phyloP scores from a whole-genome alignment of 2,113 vertebrate genomes.

The Podilymbus podiceps region DNA sequence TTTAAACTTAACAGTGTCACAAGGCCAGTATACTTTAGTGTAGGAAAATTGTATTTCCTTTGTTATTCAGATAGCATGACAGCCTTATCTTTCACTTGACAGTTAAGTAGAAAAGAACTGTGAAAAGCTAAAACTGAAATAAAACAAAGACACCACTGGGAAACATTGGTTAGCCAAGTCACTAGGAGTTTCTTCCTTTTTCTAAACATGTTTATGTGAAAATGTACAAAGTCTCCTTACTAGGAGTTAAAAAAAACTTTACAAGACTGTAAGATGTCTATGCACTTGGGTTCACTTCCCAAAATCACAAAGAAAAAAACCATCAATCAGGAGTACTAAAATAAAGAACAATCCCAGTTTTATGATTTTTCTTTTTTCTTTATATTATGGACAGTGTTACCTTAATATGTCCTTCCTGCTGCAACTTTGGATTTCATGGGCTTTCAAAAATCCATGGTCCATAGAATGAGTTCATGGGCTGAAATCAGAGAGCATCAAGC shows the following conservation, averaged over 20 bases:
- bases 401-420: neutral
- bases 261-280: neutral
- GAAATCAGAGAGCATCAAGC: neutral
- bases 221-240: neutral
- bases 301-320: neutral
- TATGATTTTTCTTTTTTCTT: neutral
- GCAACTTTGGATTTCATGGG: neutral
- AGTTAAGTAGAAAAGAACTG: neutral
- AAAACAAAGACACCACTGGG: neutral
- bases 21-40: neutral
- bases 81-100: neutral
- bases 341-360: neutral
- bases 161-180: neutral
- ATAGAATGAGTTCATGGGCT: neutral
- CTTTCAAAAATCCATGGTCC: neutral
- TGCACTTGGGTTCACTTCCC: neutral
- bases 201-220: neutral
- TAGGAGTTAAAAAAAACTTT: neutral
- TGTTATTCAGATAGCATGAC: neutral
- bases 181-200: neutral
- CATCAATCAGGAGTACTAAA: neutral
- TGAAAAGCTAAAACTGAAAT: constrained; percentile 15
- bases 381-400: neutral
- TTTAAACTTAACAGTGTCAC: neutral
- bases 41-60: neutral